phyloP scores from a whole-genome alignment of 2,113 vertebrate genomes.

The Mus pahari region DNA sequence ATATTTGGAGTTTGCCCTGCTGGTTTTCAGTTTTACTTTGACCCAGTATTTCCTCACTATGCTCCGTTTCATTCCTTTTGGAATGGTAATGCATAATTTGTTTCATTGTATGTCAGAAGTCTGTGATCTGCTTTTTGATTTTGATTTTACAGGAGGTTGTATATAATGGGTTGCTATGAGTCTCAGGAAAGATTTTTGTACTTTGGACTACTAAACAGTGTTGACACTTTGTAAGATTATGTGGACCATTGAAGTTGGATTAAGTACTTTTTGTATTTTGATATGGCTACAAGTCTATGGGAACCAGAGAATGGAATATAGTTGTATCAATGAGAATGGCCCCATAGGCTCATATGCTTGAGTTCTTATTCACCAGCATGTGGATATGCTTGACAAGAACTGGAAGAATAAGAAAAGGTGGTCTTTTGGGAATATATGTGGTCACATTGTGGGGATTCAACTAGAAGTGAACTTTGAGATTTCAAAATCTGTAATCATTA shows the following conservation, averaged over 20 bases:
- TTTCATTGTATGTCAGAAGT: background rate
- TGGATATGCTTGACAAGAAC: background rate
- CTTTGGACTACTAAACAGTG: background rate
- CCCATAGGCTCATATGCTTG: background rate
- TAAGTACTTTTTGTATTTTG: background rate
- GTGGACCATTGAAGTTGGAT: background rate
- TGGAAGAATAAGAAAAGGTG: background rate
- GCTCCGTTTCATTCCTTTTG: background rate
- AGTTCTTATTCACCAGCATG: background rate
- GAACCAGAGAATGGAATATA: background rate
- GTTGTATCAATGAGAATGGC: background rate
- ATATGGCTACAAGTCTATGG: too few relatives aligned
- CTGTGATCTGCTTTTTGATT: too few relatives aligned
- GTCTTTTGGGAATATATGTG: background rate
- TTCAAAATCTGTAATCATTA: background rate
- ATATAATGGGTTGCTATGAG: background rate
- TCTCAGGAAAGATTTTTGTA: background rate
- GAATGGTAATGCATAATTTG: too few relatives aligned
- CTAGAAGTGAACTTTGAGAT: background rate
- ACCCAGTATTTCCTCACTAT: background rate
- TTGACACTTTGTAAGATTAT: background rate
- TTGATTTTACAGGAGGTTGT: background rate
- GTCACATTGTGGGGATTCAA: background rate
- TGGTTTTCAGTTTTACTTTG: background rate
- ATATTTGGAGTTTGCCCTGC: background rate